phyloP scores from a whole-genome alignment of 2,113 vertebrate species.

The Ondatra zibethicus region DNA sequence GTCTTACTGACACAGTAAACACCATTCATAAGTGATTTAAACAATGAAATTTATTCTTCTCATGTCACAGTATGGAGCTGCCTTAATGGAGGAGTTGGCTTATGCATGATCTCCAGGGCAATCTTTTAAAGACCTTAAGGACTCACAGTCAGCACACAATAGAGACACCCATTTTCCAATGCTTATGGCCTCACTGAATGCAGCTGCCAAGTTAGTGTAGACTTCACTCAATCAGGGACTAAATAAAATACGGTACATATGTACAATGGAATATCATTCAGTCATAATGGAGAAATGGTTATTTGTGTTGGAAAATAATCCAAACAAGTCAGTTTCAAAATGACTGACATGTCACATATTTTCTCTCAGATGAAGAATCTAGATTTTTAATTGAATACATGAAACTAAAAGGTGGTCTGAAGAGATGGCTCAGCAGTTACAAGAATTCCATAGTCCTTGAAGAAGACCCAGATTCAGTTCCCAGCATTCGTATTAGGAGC shows the following conservation, averaged over 20 bases:
- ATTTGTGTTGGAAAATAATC: too few relatives aligned
- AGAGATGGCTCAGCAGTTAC: background rate
- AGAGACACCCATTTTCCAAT: background rate
- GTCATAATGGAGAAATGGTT: background rate
- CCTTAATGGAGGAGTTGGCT: background rate
- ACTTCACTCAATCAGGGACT: background rate
- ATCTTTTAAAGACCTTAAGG: background rate
- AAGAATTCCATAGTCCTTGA: background rate
- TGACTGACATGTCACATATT: background rate
- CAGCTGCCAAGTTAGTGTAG: background rate
- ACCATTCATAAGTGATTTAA: background rate
- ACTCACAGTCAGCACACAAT: background rate
- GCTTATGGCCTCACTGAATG: background rate
- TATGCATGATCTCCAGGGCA: background rate
- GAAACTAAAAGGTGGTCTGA: background rate
- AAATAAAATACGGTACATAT: background rate
- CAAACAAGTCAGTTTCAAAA: background rate
- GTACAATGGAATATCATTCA: background rate
- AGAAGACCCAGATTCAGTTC: background rate
- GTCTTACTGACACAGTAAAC: background rate
- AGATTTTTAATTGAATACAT: background rate
- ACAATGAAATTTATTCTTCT: background rate
- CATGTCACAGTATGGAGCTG: background rate
- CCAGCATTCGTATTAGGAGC: too few relatives aligned
- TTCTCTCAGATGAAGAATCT: background rate